Evolutionary conservation across 2,888 invertebrate species (phyloP), one percentile per base, ranked within the genome.

Genomic region (Mythimna albipuncta): DNA sequence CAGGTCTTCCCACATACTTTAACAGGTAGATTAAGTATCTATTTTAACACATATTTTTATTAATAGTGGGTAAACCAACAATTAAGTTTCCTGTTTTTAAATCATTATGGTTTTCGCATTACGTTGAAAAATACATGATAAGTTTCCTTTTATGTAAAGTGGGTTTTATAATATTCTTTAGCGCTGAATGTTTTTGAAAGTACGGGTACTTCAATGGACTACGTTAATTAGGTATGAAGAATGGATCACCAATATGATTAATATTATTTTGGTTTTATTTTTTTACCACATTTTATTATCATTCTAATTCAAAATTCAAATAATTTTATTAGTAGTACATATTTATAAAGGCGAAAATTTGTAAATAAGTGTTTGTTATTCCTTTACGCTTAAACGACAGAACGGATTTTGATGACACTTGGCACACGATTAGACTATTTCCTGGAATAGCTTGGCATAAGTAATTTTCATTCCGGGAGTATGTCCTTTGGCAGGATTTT

Each of bases 101-200:
- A 63, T n/a, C 16, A 26, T 11, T 26, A 16, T 47, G 21, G n/a
- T 71, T 59, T 52, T 35, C 26, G 10, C 71, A 52, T 52, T 9
- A 63, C 16, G n/a, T 32, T 16, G 50, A 61, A 52, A 70, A 71
- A 64, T 50, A 65, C 57, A 65, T 44, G 16, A 35, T 19, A 74
- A 44, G 21, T 54, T 63, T 50, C 9, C 47, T 26, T 63, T 35
- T 44, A 57, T 6, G 50, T 75, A n/a, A 52, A 52, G 57, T 66
- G 66, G 65, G 38, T 65, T 72, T 57, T 54, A 35, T 47, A 70
- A 10, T 47, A 47, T 72, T 74, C 35, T 38, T 11, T 21, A 16
- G 9, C 2, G 10, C 10, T 57, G n/a, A 6, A 26, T 26, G 13
- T 38, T 50, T 41, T 72, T 57, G 2, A 64, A 64, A 55, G 16